Conservation (phyloP, 2,113 vertebrate genomes). For the Maccullochella peelii region DNA sequence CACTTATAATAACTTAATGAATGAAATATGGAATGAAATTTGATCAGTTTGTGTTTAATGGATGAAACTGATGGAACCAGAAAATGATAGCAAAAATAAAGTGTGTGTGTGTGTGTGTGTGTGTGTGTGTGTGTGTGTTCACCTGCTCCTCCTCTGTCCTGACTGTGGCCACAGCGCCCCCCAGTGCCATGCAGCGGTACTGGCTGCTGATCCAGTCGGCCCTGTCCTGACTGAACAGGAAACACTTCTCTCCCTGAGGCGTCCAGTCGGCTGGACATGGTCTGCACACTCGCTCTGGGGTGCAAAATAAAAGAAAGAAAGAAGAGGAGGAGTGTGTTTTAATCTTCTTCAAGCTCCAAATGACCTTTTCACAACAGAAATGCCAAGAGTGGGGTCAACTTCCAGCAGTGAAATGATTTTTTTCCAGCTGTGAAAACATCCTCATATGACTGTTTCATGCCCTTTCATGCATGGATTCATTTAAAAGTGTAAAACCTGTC, state of each 20-base stretch:
- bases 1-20: background rate
- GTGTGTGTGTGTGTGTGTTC: background rate
- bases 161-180: conserved; percentile 56
- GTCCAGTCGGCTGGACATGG: conserved; percentile 20
- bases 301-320: rapidly evolving
- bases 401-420: background rate
- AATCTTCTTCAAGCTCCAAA: conserved; percentile 15
- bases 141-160: conserved; percentile 62
- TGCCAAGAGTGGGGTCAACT: background rate
- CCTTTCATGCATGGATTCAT: background rate
- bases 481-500: background rate
- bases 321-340: background rate
- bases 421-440: background rate
- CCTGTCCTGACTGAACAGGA: conserved; percentile 52
- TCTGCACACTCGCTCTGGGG: conserved; percentile 27
- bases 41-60: background rate
- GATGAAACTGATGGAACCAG: background rate
- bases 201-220: conserved; percentile 60
- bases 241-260: conserved; percentile 33
- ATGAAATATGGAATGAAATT: background rate
- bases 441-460: rapidly evolving
- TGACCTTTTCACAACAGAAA: conserved; percentile 21
- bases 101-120: background rate
- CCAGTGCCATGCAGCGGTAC: conserved; percentile 60
- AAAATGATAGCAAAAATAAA: background rate